Evolutionary conservation across 2,797 vertebrate genomes (phyloP).

Genomic region (Cirrhinus mrigala): DNA sequence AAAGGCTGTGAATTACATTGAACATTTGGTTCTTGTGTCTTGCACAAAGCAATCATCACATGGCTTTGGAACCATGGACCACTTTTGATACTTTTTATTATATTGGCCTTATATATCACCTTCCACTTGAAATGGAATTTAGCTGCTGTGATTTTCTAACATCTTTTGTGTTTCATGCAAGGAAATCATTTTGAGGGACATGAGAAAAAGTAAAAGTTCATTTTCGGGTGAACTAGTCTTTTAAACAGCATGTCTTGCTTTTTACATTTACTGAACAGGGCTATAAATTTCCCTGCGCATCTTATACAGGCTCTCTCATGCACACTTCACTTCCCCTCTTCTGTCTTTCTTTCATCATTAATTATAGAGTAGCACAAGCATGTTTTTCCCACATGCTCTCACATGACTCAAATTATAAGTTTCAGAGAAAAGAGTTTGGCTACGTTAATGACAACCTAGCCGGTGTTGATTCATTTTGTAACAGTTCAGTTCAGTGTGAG

Average conservation of each 20-base stretch:
- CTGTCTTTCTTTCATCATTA: background rate
- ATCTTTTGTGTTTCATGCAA: background rate
- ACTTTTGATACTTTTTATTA: background rate
- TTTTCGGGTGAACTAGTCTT: background rate
- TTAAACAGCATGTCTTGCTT: background rate
- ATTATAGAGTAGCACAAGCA: constrained; percentile 33
- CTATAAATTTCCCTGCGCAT: background rate
- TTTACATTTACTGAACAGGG: background rate
- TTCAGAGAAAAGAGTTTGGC: background rate
- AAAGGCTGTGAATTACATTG: no score
- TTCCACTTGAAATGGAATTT: background rate
- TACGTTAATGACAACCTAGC: constrained; percentile 4
- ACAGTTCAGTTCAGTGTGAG: background rate
- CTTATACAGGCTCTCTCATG: background rate
- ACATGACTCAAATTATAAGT: constrained; percentile 23
- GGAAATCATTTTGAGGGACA: background rate
- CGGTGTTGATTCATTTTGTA: background rate
- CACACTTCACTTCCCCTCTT: background rate
- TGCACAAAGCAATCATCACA: background rate
- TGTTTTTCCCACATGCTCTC: constrained; percentile 8
- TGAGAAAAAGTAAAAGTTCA: background rate
- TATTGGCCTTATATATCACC: background rate
- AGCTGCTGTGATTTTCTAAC: background rate
- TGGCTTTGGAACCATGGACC: background rate
- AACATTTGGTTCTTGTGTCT: background rate